Percentiles rank a stretch among this genome's conserved stretches.
phyloP scores from a whole-genome alignment of 2,888 invertebrate species.

The Gari tellinella region DNA sequence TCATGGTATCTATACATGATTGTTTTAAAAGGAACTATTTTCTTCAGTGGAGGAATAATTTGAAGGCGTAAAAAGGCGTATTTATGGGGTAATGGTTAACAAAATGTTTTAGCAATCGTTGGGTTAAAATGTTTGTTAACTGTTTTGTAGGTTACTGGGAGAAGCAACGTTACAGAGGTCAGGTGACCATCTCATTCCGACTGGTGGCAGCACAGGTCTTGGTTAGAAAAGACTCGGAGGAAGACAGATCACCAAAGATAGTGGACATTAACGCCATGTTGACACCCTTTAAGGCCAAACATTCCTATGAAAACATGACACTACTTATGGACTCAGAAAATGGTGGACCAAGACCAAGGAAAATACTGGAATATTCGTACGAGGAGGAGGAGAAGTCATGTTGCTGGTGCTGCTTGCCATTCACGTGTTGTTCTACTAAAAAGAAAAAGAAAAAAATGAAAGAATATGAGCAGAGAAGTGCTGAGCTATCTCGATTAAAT shows the following conservation, averaged over 20 bases:
- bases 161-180: constrained; percentile 79
- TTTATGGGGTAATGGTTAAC: too few species aligned
- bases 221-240: constrained; percentile 70
- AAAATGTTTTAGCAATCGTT: too few species aligned
- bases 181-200: constrained; percentile 76
- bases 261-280: constrained; percentile 63
- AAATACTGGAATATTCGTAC: constrained; percentile 69
- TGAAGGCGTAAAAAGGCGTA: too few species aligned
- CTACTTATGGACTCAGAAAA: constrained; percentile 63
- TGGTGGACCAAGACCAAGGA: constrained; percentile 56
- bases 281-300: constrained; percentile 68
- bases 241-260: constrained; percentile 63
- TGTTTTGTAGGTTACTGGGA: constrained; percentile 72
- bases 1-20: too few species aligned
- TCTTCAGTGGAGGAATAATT: too few species aligned
- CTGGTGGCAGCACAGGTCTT: constrained; percentile 75
- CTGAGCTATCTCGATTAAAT: constrained; percentile 38
- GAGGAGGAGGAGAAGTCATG: constrained; percentile 59
- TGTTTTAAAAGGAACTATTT: too few species aligned
- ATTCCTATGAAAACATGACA: constrained; percentile 77
- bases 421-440: constrained; percentile 39
- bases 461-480: constrained; percentile 30
- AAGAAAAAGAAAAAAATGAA: constrained; percentile 27
- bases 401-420: constrained; percentile 52
- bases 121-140: too few species aligned